phyloP scores from a whole-genome alignment of 2,888 invertebrate species.

The Diachrysia chrysitis region DNA sequence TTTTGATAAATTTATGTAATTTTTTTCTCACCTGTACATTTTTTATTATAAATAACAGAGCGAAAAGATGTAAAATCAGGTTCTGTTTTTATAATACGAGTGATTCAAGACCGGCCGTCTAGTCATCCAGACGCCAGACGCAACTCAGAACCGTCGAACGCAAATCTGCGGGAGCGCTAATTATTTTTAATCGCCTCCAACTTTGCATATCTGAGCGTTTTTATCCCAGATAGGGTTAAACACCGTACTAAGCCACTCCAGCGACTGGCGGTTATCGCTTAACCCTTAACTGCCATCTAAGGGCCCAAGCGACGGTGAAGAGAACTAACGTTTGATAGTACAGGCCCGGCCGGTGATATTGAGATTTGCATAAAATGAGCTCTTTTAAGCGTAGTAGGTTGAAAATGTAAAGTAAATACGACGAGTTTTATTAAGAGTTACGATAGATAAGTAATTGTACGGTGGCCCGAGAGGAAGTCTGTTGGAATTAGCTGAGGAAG shows the following conservation, averaged over 20 bases:
- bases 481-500: slow-evolving; percentile 23
- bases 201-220: slow-evolving; percentile 69
- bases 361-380: slow-evolving; percentile 79
- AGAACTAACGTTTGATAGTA: slow-evolving; percentile 65
- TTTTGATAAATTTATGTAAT: neutral
- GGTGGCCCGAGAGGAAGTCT: slow-evolving; percentile 25
- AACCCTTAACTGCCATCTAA: slow-evolving; percentile 70
- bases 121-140: slow-evolving; percentile 65
- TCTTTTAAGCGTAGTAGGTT: slow-evolving; percentile 62
- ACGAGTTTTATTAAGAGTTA: slow-evolving; percentile 47
- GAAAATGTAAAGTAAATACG: slow-evolving; percentile 58
- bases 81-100: neutral
- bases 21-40: neutral
- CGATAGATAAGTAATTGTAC: slow-evolving; percentile 55
- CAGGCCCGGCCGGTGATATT: slow-evolving; percentile 60
- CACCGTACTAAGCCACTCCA: slow-evolving; percentile 57
- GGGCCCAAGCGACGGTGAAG: slow-evolving; percentile 63
- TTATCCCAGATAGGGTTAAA: slow-evolving; percentile 58
- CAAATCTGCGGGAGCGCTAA: slow-evolving; percentile 74
- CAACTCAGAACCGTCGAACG: slow-evolving; percentile 57
- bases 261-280: slow-evolving; percentile 69
- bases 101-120: slow-evolving; percentile 55
- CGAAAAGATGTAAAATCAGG: neutral
- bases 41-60: neutral
- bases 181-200: slow-evolving; percentile 79